Evolutionary conservation across 2,888 invertebrate genomes (phyloP).

Genomic region (Chalcis sispes): DNA sequence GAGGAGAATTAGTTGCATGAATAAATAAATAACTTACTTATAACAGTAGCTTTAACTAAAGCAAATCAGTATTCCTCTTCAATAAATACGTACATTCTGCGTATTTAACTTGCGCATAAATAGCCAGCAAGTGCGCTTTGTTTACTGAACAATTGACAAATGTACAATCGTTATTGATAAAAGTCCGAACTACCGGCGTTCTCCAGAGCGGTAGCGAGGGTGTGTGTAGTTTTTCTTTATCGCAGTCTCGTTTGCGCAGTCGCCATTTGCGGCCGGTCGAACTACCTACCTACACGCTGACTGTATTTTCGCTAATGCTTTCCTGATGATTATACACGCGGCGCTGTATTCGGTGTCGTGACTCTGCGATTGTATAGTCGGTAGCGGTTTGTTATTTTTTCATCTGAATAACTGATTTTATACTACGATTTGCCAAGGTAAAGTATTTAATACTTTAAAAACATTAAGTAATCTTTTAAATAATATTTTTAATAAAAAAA

Average conservation of each 20-base stretch:
- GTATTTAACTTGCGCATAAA: not conserved
- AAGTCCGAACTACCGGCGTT: conserved; percentile 31
- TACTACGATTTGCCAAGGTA: conserved; percentile 60
- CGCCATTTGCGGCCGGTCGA: conserved; percentile 56
- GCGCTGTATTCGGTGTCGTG: conserved; percentile 53
- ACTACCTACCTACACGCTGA: conserved; percentile 27
- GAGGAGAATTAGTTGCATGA: not conserved
- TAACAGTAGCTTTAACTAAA: not conserved
- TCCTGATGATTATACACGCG: conserved; percentile 5
- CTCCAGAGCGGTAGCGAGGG: conserved; percentile 28
- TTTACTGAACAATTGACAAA: conserved; percentile 13
- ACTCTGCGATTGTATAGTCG: conserved; percentile 50
- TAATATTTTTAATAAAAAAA: not conserved
- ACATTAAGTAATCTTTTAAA: not conserved
- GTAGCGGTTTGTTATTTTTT: conserved; percentile 51
- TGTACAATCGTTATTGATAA: conserved; percentile 22
- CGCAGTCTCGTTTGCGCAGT: conserved; percentile 47
- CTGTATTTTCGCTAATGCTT: not conserved
- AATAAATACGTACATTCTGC: not conserved
- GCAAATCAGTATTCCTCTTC: not conserved
- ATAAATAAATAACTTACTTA: conserved; percentile 6
- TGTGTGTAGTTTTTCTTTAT: conserved; percentile 41
- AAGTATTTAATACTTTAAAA: conserved; percentile 6
- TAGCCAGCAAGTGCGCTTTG: conserved; percentile 12
- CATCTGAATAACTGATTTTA: conserved; percentile 8